These are phyloP conservation scores for Eutolmus rufibarbis DNA, from an alignment of 2,888 invertebrate genomes.

Conservation along the genomic window DNA sequence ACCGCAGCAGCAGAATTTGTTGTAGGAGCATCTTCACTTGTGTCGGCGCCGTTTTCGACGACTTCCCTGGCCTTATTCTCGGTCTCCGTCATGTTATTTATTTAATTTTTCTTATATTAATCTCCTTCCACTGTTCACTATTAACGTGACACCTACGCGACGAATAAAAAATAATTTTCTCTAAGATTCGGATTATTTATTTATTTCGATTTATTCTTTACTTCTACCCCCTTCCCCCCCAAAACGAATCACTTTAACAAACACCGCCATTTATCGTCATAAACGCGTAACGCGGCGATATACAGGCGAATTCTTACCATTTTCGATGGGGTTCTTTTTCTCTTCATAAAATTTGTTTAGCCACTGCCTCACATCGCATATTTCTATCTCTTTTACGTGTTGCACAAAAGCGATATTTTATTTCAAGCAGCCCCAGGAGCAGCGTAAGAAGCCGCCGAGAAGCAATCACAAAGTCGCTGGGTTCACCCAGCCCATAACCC, in stretches of 20 bases:
- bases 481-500: neutral
- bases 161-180: neutral
- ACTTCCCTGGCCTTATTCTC: neutral
- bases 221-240: neutral
- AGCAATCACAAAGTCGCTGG: neutral
- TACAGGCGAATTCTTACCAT: conserved; percentile 7
- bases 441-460: neutral
- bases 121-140: neutral
- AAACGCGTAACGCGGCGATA: conserved; percentile 19
- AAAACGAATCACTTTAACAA: neutral
- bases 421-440: neutral
- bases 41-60: neutral
- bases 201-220: neutral
- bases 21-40: neutral
- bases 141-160: neutral
- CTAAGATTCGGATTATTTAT: neutral
- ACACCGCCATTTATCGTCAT: conserved; percentile 9
- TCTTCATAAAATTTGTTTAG: neutral
- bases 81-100: neutral
- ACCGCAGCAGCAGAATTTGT: neutral
- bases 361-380: neutral
- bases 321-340: neutral
- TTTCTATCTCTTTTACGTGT: neutral
- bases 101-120: neutral
- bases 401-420: neutral